Conservation (phyloP, 2,888 invertebrate species). For the Napeogenes sylphis region DNA sequence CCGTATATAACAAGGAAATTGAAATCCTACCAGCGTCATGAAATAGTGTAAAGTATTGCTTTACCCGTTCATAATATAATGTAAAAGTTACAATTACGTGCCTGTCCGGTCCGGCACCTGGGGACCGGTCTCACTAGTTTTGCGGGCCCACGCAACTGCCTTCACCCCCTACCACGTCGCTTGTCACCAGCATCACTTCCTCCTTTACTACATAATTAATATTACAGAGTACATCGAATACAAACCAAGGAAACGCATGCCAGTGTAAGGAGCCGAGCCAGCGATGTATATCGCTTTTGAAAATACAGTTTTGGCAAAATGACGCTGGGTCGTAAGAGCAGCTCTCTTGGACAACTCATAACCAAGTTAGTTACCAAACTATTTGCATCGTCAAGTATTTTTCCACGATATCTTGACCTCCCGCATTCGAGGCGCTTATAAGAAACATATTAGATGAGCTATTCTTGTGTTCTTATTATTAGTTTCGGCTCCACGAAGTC, state of each 20-base stretch:
- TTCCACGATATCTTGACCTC: constrained; percentile 51
- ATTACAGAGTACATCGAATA: constrained; percentile 23
- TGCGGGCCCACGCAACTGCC: constrained; percentile 64
- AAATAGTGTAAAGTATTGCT: constrained; percentile 32
- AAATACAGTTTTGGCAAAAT: constrained; percentile 20
- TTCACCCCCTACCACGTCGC: constrained; percentile 43
- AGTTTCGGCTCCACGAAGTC: constrained; percentile 1
- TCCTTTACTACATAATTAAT: constrained; percentile 19
- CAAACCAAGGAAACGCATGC: neutral
- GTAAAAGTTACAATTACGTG: constrained; percentile 44
- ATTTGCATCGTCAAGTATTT: constrained; percentile 61
- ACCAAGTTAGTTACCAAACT: constrained; percentile 59
- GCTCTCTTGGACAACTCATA: constrained; percentile 50
- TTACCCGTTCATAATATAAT: constrained; percentile 37
- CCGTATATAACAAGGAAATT: constrained; percentile 23
- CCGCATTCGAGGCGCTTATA: constrained; percentile 11
- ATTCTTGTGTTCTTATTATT: neutral
- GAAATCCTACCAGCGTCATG: constrained; percentile 23
- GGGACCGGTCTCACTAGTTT: constrained; percentile 73
- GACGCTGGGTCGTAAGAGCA: constrained; percentile 46
- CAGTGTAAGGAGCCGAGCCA: constrained; percentile 2
- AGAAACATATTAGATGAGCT: constrained; percentile 2
- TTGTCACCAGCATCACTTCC: constrained; percentile 31
- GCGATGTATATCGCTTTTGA: constrained; percentile 31
- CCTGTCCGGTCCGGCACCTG: constrained; percentile 64